A percentile compares a stretch with the other conserved stretches of the same genome.
Conservation (phyloP, 2,113 vertebrate genomes). For the Phainopepla nitens region DNA sequence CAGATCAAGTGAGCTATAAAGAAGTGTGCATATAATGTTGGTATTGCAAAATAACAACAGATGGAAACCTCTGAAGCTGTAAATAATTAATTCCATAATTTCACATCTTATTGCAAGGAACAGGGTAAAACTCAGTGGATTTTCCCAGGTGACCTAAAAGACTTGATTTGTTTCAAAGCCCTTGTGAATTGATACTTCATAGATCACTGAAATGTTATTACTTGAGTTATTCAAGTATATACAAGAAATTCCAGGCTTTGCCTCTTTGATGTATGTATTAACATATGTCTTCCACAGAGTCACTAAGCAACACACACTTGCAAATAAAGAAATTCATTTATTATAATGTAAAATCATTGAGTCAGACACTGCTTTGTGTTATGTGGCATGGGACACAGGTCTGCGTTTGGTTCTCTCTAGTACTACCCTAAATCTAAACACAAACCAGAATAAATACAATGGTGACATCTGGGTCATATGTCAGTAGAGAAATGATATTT, state of each 20-base stretch:
- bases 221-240: neutral
- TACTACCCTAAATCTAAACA: neutral
- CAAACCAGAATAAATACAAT: neutral
- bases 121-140: neutral
- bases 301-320: neutral
- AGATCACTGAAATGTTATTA: neutral
- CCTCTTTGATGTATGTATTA: neutral
- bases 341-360: neutral
- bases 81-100: neutral
- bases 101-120: neutral
- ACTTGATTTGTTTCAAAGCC: neutral
- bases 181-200: neutral
- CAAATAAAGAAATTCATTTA: neutral
- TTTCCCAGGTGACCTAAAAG: neutral
- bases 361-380: neutral
- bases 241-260: neutral
- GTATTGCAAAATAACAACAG: neutral
- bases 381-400: fast-evolving
- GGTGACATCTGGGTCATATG: neutral
- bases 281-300: neutral
- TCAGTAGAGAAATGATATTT: neutral
- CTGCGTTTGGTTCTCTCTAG: neutral
- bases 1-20: neutral
- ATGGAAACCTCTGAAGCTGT: neutral
- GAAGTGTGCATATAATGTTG: neutral